phyloP scores from a whole-genome alignment of 1,140 invertebrate genomes.

The Planococcus citri region DNA sequence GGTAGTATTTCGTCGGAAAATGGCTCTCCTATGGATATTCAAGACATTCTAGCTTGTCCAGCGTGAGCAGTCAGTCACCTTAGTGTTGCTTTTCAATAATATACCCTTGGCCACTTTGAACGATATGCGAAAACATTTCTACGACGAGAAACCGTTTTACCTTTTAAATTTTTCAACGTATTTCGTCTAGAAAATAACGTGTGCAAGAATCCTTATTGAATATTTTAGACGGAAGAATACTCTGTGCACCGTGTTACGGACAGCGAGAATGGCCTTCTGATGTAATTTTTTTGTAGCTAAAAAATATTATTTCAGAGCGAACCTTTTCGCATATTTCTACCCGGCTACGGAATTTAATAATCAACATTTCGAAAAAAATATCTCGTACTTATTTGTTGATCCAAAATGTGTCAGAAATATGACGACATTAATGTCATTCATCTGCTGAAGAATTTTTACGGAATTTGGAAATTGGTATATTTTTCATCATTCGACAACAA shows the following conservation, averaged over 20 bases:
- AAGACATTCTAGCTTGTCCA: conserved; percentile 12
- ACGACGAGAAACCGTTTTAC: conserved; percentile 5
- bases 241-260: not conserved
- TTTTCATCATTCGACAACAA: not conserved
- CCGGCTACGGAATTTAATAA: conserved; percentile 17
- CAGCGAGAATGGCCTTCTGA: conserved; percentile 7
- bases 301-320: conserved; percentile 12
- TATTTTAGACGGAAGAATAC: conserved; percentile 12
- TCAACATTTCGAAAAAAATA: conserved; percentile 10
- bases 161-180: conserved; percentile 20
- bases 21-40: conserved; percentile 18
- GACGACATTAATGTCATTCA: not conserved
- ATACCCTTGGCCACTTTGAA: conserved; percentile 7
- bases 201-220: conserved; percentile 13
- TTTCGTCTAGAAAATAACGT: conserved; percentile 19
- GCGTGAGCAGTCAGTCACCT: conserved; percentile 9
- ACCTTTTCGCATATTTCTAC: conserved; percentile 13
- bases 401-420: not conserved
- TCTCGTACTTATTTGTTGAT: not conserved
- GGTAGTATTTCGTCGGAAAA: not conserved
- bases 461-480: conserved; percentile 4
- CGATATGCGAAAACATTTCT: conserved; percentile 16
- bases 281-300: conserved; percentile 9
- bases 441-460: not conserved
- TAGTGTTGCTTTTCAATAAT: conserved; percentile 18